A percentile compares a stretch with the other conserved stretches of the same genome.
These are phyloP conservation scores for Chrysocyon brachyurus DNA, from an alignment of 2,797 vertebrate genomes.

Conservation along the genomic window DNA sequence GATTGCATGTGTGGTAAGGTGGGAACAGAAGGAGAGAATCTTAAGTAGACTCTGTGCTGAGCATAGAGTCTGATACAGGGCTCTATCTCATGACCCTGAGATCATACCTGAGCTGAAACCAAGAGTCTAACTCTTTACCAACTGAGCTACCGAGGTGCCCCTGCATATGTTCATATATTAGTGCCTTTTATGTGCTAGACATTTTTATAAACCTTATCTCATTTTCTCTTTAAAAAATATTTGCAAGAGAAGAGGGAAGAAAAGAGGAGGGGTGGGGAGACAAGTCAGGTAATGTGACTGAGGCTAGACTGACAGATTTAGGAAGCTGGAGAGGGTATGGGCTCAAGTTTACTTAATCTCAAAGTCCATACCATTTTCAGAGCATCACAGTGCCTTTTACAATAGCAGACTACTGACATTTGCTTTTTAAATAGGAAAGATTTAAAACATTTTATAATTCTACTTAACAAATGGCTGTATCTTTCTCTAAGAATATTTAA, in stretches of 20 bases:
- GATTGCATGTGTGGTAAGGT: neutral
- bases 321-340: neutral
- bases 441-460: neutral
- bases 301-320: neutral
- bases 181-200: neutral
- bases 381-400: neutral
- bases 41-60: neutral
- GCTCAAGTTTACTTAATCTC: neutral
- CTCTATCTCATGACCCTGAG: neutral
- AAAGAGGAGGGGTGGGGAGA: neutral
- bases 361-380: neutral
- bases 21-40: neutral
- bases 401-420: neutral
- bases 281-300: too few species aligned
- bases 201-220: conserved; percentile 39
- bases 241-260: neutral
- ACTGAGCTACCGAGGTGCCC: neutral
- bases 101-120: neutral
- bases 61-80: neutral
- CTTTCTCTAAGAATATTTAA: conserved; percentile 14
- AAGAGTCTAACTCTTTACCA: neutral
- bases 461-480: neutral
- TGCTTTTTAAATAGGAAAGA: neutral
- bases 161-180: neutral
- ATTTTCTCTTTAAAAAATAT: neutral